These are phyloP conservation scores for Drosophila dunni DNA, from an alignment of 1,140 invertebrate genomes.

Conservation along the genomic window DNA sequence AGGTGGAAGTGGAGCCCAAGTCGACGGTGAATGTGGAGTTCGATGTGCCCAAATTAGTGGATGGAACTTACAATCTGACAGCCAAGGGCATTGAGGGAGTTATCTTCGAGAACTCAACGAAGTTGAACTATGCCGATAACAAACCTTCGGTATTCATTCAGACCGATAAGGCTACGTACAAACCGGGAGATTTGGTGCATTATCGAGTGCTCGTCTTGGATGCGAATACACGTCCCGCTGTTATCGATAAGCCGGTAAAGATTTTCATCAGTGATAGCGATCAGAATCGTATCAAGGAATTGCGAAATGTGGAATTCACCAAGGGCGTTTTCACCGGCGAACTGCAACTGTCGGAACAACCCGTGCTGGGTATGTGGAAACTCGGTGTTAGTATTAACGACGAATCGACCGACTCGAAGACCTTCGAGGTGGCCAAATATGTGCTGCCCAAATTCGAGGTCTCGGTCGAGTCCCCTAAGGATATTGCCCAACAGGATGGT, in stretches of 20 bases:
- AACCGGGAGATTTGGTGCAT: conserved; percentile 93
- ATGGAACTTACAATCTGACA: conserved; percentile 91
- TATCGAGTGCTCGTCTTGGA: conserved; percentile 94
- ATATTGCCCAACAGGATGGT: conserved; percentile 92
- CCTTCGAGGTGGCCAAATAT: conserved; percentile 90
- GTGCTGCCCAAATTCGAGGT: conserved; percentile 97
- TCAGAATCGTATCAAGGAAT: conserved; percentile 89
- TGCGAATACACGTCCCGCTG: conserved; percentile 89
- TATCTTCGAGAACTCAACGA: conserved; percentile 90
- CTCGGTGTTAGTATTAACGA: conserved; percentile 87
- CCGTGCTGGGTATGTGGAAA: conserved; percentile 96
- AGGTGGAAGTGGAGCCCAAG: conserved; percentile 88
- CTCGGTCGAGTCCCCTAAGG: conserved; percentile 91
- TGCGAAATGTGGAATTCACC: conserved; percentile 88
- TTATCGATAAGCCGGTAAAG: conserved; percentile 60
- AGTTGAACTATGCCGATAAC: conserved; percentile 91
- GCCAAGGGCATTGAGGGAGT: conserved; percentile 90
- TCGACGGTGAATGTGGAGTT: conserved; percentile 89
- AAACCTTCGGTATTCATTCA: conserved; percentile 96
- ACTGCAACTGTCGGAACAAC: conserved; percentile 91
- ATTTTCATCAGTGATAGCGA: conserved; percentile 63
- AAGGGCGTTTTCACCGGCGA: conserved; percentile 92
- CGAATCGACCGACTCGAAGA: conserved; percentile 57
- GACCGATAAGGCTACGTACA: conserved; percentile 97
- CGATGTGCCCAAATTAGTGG: conserved; percentile 88